A percentile compares a stretch with the other conserved stretches of the same genome.
Conservation (phyloP, 2,113 vertebrate species). For the Oryzias celebensis region DNA sequence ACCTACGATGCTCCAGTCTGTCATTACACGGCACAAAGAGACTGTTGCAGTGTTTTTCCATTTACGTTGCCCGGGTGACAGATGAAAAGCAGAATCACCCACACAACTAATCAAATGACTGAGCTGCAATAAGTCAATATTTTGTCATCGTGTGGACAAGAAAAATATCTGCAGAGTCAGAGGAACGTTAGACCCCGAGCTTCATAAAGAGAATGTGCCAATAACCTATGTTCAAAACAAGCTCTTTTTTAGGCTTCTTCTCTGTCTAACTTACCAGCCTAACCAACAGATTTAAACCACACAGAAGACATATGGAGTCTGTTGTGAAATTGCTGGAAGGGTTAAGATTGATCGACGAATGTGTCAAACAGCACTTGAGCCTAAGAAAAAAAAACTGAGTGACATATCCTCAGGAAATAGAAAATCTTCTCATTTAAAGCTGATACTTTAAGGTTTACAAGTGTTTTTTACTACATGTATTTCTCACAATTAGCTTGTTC, state of each 20-base stretch:
- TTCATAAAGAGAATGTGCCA: conserved; percentile 57
- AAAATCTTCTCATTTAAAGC: conserved; percentile 6
- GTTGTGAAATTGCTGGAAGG: conserved; percentile 31
- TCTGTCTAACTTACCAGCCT: conserved; percentile 35
- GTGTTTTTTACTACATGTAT: conserved; percentile 21
- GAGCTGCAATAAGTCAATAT: conserved; percentile 74
- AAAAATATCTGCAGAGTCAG: conserved; percentile 57
- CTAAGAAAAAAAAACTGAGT: not conserved
- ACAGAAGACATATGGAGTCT: conserved; percentile 30
- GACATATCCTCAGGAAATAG: conserved; percentile 8
- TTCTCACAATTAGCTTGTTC: conserved; percentile 45
- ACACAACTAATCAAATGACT: conserved; percentile 69
- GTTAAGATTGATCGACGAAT: conserved; percentile 40
- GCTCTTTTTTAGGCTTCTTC: too few relatives aligned
- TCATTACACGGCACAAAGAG: conserved; percentile 42
- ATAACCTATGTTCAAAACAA: conserved; percentile 37
- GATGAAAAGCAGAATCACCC: conserved; percentile 68
- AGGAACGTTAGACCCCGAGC: conserved; percentile 31
- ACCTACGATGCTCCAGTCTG: conserved; percentile 43
- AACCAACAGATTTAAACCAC: conserved; percentile 36
- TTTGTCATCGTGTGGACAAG: conserved; percentile 71
- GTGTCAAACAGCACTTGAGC: not conserved
- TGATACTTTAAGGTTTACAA: conserved; percentile 21
- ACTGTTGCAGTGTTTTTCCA: conserved; percentile 40
- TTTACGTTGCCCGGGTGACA: conserved; percentile 63